Evolutionary conservation across 1,140 invertebrate species (phyloP), one percentile per base, ranked within the genome.

Genomic region (Leptinotarsa defecta): DNA sequence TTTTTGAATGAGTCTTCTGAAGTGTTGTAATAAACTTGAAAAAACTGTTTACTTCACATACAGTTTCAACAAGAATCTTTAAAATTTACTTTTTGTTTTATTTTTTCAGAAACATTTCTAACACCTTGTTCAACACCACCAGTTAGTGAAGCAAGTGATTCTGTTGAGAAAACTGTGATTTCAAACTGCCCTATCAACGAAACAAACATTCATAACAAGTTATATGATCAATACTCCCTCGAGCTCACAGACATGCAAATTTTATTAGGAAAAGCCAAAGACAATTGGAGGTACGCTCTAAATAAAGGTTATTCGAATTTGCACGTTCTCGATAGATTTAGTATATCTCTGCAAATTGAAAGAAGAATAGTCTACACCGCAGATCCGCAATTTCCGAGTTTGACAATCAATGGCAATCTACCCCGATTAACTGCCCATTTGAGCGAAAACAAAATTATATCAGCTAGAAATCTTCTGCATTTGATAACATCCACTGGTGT

Each of bases 41-140:
- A 43, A 43, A 11, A 11, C 34, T 11, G 11, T 43, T 43, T 11
- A 43, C 34, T 43, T 3, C 34, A 11, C 11, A 11, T 43, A 11
- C 8, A 43, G 8, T 43, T 43, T 43, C 34, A 43, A 43, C 8
- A 11, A 13, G 3, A 19, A 62, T 62, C 5, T 62, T 19, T n/a
- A 15, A n/a, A 62, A 62, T 62, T 13, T 3, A 34, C 24, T 15
- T 8, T 57, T 71, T 8, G 8, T 71, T 71, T 71, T 1, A 34
- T 34, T 34, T 52, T 79, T 76, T 69, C 62, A 83, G 92, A 93
- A 76, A 89, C 90, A 80, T 98, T 95, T 85, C 90, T 95, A 84
- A 98, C 96, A 4, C 96, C 96, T 13, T 95, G 95, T 82, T 97
- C 95, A 4, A 97, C 96, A 17, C 96, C 96, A 8, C 94, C 93